These are phyloP conservation scores for Margaritifera margaritifera DNA, from an alignment of 2,888 invertebrate species.

Conservation along the genomic window DNA sequence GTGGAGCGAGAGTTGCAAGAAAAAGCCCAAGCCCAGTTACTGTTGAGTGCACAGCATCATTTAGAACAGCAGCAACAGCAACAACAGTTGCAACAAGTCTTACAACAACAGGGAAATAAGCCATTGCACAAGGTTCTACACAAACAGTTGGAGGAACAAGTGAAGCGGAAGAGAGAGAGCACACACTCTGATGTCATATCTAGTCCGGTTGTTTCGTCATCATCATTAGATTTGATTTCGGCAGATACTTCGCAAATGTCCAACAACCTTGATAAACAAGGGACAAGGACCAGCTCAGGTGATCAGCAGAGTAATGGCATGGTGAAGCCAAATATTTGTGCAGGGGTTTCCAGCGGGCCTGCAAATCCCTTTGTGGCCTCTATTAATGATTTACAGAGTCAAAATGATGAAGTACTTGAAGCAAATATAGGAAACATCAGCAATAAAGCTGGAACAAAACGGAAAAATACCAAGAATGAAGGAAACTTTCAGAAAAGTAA, in stretches of 20 bases:
- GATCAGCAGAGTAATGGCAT: slow-evolving; percentile 16
- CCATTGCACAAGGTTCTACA: slow-evolving; percentile 41
- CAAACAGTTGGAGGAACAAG: slow-evolving; percentile 45
- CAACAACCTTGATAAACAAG: slow-evolving; percentile 49
- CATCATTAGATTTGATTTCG: slow-evolving; percentile 9
- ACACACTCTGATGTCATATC: slow-evolving; percentile 13
- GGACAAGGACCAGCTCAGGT: slow-evolving; percentile 17
- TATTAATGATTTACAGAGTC: too few species aligned
- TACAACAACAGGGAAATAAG: slow-evolving; percentile 28
- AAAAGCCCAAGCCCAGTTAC: slow-evolving; percentile 73
- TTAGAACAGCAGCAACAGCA: slow-evolving; percentile 63
- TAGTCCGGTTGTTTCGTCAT: slow-evolving; percentile 29
- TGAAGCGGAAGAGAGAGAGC: slow-evolving; percentile 33
- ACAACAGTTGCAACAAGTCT: slow-evolving; percentile 46
- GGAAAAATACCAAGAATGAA: too few species aligned
- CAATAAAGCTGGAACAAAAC: too few species aligned
- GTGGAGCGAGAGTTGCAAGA: slow-evolving; percentile 82
- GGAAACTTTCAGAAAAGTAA: slow-evolving; percentile 12
- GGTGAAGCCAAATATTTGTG: slow-evolving; percentile 32
- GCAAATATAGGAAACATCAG: too few species aligned
- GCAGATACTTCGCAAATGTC: slow-evolving; percentile 16
- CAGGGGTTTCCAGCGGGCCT: slow-evolving; percentile 6
- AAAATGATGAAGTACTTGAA: too few species aligned
- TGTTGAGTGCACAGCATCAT: slow-evolving; percentile 64
- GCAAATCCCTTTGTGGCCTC: too few species aligned